Base-by-base conservation (phyloP, 2,113 vertebrate genomes). In the Sarotherodon lohbergeri region DNA sequence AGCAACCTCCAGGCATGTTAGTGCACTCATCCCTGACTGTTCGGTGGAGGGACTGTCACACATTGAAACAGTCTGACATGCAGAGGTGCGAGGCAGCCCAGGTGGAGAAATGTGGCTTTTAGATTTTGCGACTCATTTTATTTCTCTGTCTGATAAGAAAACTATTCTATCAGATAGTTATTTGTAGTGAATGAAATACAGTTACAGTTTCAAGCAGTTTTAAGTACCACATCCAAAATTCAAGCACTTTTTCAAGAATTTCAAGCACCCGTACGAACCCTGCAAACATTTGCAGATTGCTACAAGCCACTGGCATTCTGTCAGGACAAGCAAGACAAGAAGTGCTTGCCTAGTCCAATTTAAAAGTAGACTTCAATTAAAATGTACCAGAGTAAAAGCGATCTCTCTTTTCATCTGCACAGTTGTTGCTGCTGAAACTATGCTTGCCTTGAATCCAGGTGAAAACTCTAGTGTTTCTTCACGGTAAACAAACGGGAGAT, bases 191-290 rank as follows among this genome's bases (percentile, higher is more conserved):
- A 55, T 55, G 9, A 55, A 55, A 55, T 55, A 24, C n/a, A 22
- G 46, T 48, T 48, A 48, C 46, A 48, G 52, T 55, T 55, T 55
- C n/a, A 55, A 55, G 52, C 52, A 22, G 10, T 55, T 55, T 24
- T 22, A 55, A 55, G 54, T 12, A 55, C 5, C 0, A 55, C 54
- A 12, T 55, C 54, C n/a, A 19, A 55, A 55, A 24, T 55, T 24
- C 54, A 55, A 55, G n/a, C 3, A 24, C n/a, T 24, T 55, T 55
- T 55, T 55, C 5, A 4, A 0, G n/a, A 11, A 55, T 55, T 55
- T 6, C 52, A 55, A 55, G 54, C 54, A 22, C 2, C 54, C 0
- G 10, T 22, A 22, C n/a, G 0, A 55, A 55, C 54, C 10, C n/a
- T 24, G n/a, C 55, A 57, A 24, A 27, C 55, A 57, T 57, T 7